Evolutionary conservation across 2,113 vertebrate genomes (phyloP), one percentile per base, ranked within the genome.

Genomic region (Smithornis capensis): DNA sequence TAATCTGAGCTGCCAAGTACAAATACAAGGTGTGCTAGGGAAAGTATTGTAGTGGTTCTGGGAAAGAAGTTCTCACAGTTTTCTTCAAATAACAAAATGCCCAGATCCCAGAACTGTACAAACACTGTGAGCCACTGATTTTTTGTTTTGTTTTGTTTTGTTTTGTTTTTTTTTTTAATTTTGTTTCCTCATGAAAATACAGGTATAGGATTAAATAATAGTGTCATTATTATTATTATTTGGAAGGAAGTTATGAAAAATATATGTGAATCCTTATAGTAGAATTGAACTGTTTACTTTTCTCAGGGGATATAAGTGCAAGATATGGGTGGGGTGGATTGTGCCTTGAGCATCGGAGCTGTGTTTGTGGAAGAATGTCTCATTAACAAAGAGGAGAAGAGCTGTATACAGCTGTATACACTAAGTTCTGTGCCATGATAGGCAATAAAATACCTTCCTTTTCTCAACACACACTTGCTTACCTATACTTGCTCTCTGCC

Each of bases 1-100:
- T 93, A 50, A 42, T 90, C 80, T 68, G 4, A 33, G 35, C 84
- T 94, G 62, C 70, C 91, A 81, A 92, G 60, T 87, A 57, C 57
- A 95, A 96, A 90, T 95, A 80, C 5, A 95, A 94, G 33, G 28
- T 75, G 76, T 83, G 11, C 45, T 65, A 83, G 79, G 64, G 50
- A 81, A 92, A 63, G 53, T 62, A 59, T 95, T 94, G 60, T 57
- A 63, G 14, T 81, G 40, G 27, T 38, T 88, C 44, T 91, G 71
- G 69, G 84, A 95, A 89, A 88, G 11, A 90, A 94, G 33, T 15
- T 70, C 53, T 68, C 83, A 22, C 67, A 64, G 37, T 76, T 85
- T 90, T 74, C 74, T 96, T 94, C 50, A 91, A 92, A 74, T 31
- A 78, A 23, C 22, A 40, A 82, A 69, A 37, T 47, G 19, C 9